phyloP scores from a whole-genome alignment of 1,140 invertebrate genomes.

The Gonioctena quinquepunctata region DNA sequence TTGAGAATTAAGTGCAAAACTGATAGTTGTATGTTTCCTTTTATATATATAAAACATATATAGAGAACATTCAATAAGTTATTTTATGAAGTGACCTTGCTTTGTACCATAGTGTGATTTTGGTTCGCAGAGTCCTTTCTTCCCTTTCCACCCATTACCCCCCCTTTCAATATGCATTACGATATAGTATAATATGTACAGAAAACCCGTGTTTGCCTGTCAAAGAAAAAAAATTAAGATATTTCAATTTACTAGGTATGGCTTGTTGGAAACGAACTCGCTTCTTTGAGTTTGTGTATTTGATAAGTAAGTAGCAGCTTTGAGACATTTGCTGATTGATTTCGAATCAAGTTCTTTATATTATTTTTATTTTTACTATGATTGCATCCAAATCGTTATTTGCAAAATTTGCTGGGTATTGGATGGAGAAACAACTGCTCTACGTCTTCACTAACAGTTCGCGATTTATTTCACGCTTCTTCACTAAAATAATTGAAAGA shows the following conservation, averaged over 20 bases:
- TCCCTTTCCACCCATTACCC: conserved; percentile 19
- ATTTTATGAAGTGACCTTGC: conserved; percentile 55
- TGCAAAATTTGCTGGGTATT: no score
- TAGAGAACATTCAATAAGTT: conserved; percentile 49
- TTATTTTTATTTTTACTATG: no score
- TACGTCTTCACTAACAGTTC: no score
- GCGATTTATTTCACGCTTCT: no score
- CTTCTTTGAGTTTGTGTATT: conserved; percentile 15
- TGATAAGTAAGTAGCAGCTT: conserved; percentile 11
- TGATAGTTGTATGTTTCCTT: conserved; percentile 38
- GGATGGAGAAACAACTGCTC: no score
- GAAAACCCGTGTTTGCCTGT: conserved; percentile 33
- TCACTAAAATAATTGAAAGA: no score
- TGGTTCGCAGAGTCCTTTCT: conserved; percentile 39
- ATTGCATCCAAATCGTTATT: no score
- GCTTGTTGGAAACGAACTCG: conserved; percentile 11
- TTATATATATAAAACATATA: conserved; percentile 46
- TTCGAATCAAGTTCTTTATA: conserved; percentile 11
- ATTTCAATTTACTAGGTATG: conserved; percentile 9
- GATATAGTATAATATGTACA: conserved; percentile 34
- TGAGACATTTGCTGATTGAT: conserved; percentile 19
- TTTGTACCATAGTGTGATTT: conserved; percentile 52
- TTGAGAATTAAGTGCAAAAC: conserved; percentile 37
- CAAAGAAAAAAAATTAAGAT: neutral
- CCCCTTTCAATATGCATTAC: conserved; percentile 13